A percentile compares a stretch with the other conserved stretches of the same genome.
Evolutionary conservation across 92 coral and sea anemone genomes (phyloP).

Genomic region (Parazoanthus darwini): DNA sequence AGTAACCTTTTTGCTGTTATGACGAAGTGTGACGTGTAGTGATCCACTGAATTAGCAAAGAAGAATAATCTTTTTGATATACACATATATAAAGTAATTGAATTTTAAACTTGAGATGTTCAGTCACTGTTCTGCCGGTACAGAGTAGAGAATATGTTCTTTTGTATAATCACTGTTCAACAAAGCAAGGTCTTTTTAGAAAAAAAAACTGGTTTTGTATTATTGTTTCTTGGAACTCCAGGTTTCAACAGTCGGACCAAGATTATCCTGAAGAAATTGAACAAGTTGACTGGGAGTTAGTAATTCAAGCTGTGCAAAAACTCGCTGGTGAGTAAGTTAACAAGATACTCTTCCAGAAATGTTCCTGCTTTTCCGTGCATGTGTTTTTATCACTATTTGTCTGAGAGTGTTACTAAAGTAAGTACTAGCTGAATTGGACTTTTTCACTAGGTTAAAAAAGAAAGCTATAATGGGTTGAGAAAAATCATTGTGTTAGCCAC

Average conservation of each 20-base stretch:
- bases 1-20: neutral
- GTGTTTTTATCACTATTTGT: neutral
- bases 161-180: neutral
- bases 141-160: neutral
- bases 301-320: conserved; percentile 19
- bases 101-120: neutral
- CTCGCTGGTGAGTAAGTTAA: conserved; percentile 6
- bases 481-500: too few relatives aligned
- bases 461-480: neutral
- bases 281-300: conserved; percentile 11
- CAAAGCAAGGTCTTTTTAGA: neutral
- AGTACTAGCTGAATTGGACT: neutral
- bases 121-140: neutral
- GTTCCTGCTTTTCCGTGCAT: neutral
- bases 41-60: too few relatives aligned
- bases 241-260: conserved; percentile 16
- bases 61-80: neutral
- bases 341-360: neutral
- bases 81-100: neutral
- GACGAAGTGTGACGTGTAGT: too few relatives aligned
- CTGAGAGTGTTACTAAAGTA: neutral
- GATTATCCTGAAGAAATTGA: conserved; percentile 2
- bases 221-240: neutral
- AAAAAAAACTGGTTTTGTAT: neutral
- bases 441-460: too few relatives aligned